phyloP scores from a whole-genome alignment of 2,888 invertebrate genomes.

The Aphidius colemani region DNA sequence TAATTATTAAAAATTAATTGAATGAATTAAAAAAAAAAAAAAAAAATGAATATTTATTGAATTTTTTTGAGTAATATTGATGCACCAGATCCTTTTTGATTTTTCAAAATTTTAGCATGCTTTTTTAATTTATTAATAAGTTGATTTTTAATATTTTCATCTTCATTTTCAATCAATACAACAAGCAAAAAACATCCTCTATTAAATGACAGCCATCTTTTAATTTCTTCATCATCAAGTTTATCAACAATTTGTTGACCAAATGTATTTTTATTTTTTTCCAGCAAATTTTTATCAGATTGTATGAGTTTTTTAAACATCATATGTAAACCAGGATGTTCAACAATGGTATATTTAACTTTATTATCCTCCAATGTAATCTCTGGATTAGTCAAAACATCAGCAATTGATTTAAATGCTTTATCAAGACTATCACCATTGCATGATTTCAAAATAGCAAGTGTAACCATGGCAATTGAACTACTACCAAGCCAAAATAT shows the following conservation, averaged over 20 bases:
- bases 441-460: constrained; percentile 73
- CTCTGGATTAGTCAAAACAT: constrained; percentile 60
- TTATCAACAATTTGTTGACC: constrained; percentile 64
- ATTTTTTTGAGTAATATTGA: constrained; percentile 67
- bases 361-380: constrained; percentile 62
- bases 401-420: constrained; percentile 61
- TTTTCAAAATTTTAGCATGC: constrained; percentile 61
- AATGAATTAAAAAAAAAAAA: too few relatives aligned
- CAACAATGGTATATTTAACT: constrained; percentile 63
- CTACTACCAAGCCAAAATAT: constrained; percentile 72
- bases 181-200: constrained; percentile 78
- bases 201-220: constrained; percentile 72
- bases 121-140: constrained; percentile 63
- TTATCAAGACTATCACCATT: constrained; percentile 57
- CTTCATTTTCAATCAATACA: constrained; percentile 69
- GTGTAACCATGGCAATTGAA: constrained; percentile 71
- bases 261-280: constrained; percentile 62
- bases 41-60: constrained; percentile 31
- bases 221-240: constrained; percentile 64
- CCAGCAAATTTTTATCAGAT: constrained; percentile 64
- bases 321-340: constrained; percentile 78
- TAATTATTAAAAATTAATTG: constrained; percentile 17
- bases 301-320: constrained; percentile 76
- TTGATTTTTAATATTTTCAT: constrained; percentile 57
- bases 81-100: constrained; percentile 67